phyloP scores from a whole-genome alignment of 1,140 invertebrate genomes.

The Ectropis grisescens region DNA sequence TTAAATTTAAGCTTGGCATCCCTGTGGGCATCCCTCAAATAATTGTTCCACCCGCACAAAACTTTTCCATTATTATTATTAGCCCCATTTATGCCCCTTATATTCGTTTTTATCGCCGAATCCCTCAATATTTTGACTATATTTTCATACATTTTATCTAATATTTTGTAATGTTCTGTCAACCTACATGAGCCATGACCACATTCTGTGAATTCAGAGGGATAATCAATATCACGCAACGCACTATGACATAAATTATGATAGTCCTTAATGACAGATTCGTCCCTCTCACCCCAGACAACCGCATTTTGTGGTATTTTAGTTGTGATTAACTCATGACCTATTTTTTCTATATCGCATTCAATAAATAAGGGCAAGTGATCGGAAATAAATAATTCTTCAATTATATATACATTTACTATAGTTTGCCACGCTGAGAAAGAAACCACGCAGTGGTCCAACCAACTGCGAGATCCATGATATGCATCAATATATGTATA shows the following conservation, averaged over 20 bases:
- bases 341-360: background rate
- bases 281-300: constrained; percentile 9
- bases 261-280: constrained; percentile 2
- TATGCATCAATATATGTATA: background rate
- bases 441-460: background rate
- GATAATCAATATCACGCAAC: constrained; percentile 6
- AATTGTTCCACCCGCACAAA: constrained; percentile 8
- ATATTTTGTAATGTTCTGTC: background rate
- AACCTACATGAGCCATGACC: constrained; percentile 5
- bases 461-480: background rate
- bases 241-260: constrained; percentile 5
- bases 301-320: constrained; percentile 1
- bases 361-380: background rate
- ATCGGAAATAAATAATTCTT: background rate
- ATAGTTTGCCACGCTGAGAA: background rate
- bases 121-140: constrained; percentile 1
- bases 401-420: background rate
- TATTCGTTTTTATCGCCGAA: background rate
- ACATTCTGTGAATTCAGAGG: constrained; percentile 6
- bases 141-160: constrained; percentile 5
- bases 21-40: constrained; percentile 7
- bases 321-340: too few relatives aligned
- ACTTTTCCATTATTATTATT: background rate
- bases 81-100: background rate
- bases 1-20: constrained; percentile 8